Conservation (phyloP, 2,797 vertebrate genomes). For the Alcedo atthis region DNA sequence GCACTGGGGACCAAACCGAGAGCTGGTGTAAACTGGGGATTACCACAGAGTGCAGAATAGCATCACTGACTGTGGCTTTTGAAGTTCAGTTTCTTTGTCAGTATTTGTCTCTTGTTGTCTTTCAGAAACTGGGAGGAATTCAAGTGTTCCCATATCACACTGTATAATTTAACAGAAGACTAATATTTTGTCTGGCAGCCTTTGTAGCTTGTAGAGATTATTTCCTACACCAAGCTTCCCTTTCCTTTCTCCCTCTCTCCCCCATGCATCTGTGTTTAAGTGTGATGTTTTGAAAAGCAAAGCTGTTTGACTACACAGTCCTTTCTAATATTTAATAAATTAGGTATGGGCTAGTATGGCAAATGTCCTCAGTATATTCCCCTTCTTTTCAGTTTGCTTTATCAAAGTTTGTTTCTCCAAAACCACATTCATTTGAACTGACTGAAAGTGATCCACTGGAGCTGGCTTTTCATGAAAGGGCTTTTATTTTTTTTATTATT, state of each 20-base stretch:
- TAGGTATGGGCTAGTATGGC: neutral
- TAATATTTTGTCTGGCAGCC: slow-evolving; percentile 53
- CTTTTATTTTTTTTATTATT: no score
- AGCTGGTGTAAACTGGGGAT: neutral
- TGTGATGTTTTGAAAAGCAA: slow-evolving; percentile 33
- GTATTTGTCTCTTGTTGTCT: slow-evolving; percentile 15
- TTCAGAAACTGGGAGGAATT: slow-evolving; percentile 39
- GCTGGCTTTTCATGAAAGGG: neutral
- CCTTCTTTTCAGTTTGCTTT: neutral
- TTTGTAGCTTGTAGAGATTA: slow-evolving; percentile 42
- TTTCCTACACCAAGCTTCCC: slow-evolving; percentile 15
- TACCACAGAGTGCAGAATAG: neutral
- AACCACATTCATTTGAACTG: neutral
- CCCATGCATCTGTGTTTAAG: neutral
- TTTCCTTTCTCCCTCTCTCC: neutral
- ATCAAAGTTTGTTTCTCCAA: neutral
- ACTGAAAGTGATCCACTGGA: neutral
- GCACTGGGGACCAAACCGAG: neutral
- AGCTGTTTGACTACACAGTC: neutral
- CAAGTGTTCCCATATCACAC: slow-evolving; percentile 15
- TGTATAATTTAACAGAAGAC: slow-evolving; percentile 45
- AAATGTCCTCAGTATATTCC: neutral
- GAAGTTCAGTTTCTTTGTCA: neutral
- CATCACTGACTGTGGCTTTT: neutral
- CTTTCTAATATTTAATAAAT: slow-evolving; percentile 25